A percentile compares a stretch with the other conserved stretches of the same genome.
These are phyloP conservation scores for Brachionichthys hirsutus DNA, from an alignment of 2,113 vertebrate species.

Conservation along the genomic window DNA sequence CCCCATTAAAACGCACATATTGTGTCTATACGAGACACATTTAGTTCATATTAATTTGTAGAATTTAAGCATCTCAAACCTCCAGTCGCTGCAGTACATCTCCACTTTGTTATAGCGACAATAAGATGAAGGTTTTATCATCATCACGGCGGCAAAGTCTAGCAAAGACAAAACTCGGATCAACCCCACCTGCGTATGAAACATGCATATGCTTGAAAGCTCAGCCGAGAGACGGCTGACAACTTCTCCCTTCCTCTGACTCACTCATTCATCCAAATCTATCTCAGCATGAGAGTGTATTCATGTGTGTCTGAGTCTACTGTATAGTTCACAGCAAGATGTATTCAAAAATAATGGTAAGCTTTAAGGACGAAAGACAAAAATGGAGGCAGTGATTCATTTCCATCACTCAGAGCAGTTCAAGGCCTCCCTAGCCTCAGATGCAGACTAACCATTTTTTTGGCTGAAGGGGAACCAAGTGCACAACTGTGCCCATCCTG, in stretches of 20 bases:
- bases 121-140: constrained; percentile 26
- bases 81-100: background rate
- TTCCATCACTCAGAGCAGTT: constrained; percentile 5
- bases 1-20: too few species aligned
- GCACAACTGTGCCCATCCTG: background rate
- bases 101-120: background rate
- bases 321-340: background rate
- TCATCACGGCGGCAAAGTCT: background rate
- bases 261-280: constrained; percentile 26
- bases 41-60: background rate
- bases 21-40: too few species aligned
- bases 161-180: constrained; percentile 28
- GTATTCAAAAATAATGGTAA: constrained; percentile 1
- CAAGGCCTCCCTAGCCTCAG: background rate
- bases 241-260: constrained; percentile 64
- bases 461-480: constrained; percentile 21
- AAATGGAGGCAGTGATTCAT: constrained; percentile 12
- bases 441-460: constrained; percentile 26
- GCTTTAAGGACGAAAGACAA: background rate
- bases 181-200: constrained; percentile 31
- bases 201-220: constrained; percentile 18
- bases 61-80: background rate
- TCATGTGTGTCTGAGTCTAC: constrained; percentile 10
- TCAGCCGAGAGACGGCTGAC: constrained; percentile 16
- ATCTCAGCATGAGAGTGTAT: background rate